phyloP scores from a whole-genome alignment of 2,888 invertebrate genomes.

The Tenthredo amoena region DNA sequence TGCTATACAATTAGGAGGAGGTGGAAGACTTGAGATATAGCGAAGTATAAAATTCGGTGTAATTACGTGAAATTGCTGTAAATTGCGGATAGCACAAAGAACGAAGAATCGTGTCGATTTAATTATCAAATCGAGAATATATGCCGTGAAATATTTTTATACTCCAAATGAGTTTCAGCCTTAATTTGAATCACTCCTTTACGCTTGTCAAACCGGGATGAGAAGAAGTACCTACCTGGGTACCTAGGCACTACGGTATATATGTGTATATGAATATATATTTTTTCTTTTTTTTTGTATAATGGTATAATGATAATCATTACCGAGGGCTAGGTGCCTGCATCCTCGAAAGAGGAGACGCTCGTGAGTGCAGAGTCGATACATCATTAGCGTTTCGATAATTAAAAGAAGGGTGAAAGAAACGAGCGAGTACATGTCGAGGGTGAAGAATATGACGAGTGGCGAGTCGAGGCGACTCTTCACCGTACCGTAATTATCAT shows the following conservation, averaged over 20 bases:
- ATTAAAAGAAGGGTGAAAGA: constrained; percentile 59
- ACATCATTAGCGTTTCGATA: constrained; percentile 65
- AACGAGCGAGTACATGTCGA: neutral
- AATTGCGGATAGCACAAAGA: neutral
- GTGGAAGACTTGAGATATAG: neutral
- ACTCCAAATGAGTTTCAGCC: neutral
- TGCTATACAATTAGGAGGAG: neutral
- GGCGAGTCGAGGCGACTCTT: constrained; percentile 38
- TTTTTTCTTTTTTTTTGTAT: neutral
- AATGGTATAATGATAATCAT: neutral
- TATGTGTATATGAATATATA: neutral
- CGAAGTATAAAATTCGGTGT: neutral
- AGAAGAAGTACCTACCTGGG: constrained; percentile 6
- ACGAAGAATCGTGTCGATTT: neutral
- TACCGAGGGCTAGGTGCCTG: constrained; percentile 3
- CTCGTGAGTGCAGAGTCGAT: constrained; percentile 24
- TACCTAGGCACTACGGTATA: neutral
- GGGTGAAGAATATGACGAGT: constrained; percentile 31
- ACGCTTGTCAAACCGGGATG: neutral
- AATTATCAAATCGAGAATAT: neutral
- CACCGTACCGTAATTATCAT: constrained; percentile 18
- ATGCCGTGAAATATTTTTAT: neutral
- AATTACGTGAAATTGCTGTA: neutral
- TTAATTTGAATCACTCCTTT: neutral
- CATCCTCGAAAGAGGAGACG: constrained; percentile 25